Base-by-base conservation (phyloP, 2,888 invertebrate species). In the Acleris cristana region DNA sequence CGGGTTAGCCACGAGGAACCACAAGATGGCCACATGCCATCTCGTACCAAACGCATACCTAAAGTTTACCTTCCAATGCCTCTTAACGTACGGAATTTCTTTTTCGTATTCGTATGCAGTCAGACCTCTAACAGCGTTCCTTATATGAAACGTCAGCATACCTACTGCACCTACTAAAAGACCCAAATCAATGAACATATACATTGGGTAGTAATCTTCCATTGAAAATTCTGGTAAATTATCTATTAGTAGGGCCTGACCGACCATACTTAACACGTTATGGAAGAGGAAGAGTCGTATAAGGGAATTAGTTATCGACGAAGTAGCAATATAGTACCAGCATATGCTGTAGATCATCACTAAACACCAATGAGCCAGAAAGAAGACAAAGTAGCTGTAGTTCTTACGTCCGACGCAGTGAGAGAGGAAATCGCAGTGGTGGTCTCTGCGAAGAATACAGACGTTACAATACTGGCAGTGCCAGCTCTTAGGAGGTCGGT, bases 381-480 rank as follows among this genome's bases (percentile, higher is more conserved):
- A 96, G 79, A 96, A 92, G 12, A 97, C 79, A 80, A 96, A 98
- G 83, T 96, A 98, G 72, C 98, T 93, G 73, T 96, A 95, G 84
- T 98, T 98, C 73, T 94, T 85, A 75, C 96, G 94, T 8, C 98
- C 98, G 63, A 98, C 93, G 84, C 98, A 98, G 74, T 95, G 95
- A 0, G 96, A 96, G 1, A 96, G 95, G 84, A 98, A 97, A 70
- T 95, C 94, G 80, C 98, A 97, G 80, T 97, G 96, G 84, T 97
- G 97, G 79, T 97, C 98, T 70, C 98, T 92, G 77, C 96, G 96
- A 4, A 96, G 78, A 59, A 98, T 95, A 81, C 99, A 99, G 0
- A 93, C 90, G 59, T 96, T 93, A 84, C 99, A 99, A 0, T 89
- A 93, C 49, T 91, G 92, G 79, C 99, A 99, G 81, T 99, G 99